A percentile compares a stretch with the other conserved stretches of the same genome.
Evolutionary conservation across 2,797 vertebrate genomes (phyloP).

Genomic region (Lateolabrax maculatus): DNA sequence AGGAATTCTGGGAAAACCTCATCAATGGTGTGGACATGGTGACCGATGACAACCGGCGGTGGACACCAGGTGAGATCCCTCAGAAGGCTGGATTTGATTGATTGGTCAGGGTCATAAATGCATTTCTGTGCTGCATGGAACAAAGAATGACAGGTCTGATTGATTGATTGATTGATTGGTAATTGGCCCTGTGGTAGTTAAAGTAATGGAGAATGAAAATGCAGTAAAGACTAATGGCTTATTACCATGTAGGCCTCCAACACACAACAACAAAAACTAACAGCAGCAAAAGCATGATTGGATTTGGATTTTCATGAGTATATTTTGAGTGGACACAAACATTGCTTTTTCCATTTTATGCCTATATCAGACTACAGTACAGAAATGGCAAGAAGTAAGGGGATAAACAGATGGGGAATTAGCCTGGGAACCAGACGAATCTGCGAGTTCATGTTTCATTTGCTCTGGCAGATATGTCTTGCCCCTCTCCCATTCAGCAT

Average conservation of each 20-base stretch:
- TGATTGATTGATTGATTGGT: background rate
- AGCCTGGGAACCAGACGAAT: too few relatives aligned
- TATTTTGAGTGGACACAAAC: too few relatives aligned
- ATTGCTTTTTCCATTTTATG: too few relatives aligned
- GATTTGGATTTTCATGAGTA: too few relatives aligned
- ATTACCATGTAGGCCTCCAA: background rate
- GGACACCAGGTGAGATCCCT: conserved; percentile 92
- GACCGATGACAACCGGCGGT: conserved; percentile 95
- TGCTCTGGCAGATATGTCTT: too few relatives aligned
- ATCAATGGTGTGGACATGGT: conserved; percentile 96
- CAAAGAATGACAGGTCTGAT: background rate
- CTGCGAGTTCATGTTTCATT: too few relatives aligned
- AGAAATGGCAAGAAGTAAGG: too few relatives aligned
- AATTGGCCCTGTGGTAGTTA: too few relatives aligned
- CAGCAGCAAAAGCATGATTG: background rate
- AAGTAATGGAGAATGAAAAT: background rate
- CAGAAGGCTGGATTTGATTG: background rate
- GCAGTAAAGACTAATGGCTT: background rate
- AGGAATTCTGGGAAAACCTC: conserved; percentile 98
- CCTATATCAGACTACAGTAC: too few relatives aligned
- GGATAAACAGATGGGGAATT: too few relatives aligned
- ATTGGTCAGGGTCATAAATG: background rate
- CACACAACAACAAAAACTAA: background rate
- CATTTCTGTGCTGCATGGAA: background rate
- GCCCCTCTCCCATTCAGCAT: too few relatives aligned